Base-by-base conservation (phyloP, 2,888 invertebrate genomes). In the Xestia sexstrigata region DNA sequence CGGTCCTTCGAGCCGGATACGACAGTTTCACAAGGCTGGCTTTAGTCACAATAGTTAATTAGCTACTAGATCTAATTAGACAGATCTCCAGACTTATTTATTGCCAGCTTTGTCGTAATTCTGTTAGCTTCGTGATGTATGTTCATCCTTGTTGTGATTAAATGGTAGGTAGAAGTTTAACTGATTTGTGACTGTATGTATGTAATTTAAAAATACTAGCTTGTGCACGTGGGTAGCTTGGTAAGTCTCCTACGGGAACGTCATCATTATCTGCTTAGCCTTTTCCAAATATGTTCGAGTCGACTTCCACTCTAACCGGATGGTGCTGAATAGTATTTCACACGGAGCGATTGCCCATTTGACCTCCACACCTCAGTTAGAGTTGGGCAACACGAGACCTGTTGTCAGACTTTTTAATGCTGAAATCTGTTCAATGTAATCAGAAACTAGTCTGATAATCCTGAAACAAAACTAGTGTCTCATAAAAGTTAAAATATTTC, bases 71-170 rank as follows among this genome's bases (percentile, higher is more conserved):
- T 74, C 58, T 83, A 86, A 86, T 83, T 78, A 86, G 49, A 72
- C 63, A 78, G 74, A 78, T 83, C 79, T 83, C 69, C 5, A 58
- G 79, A 70, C 66, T 74, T 78, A 86, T 83, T 83, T 83, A 86
- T 86, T 70, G 26, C 72, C 6, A 20, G 86, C 74, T 83, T 83
- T 74, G 63, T 72, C 70, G 63, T 47, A n/a, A 75, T 58, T 62
- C 82, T 81, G 45, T 63, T 73, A 49, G 78, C 70, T 63, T 42
- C 58, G 60, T 76, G 69, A 65, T 68, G 13, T 60, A 81, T 35
- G 67, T 69, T 71, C 70, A 75, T 81, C 63, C 85, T 26, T n/a
- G 26, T 55, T 68, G 35, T 63, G n/a, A 84, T 81, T 81, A 60
- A 69, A 58, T 47, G 52, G 63, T 17, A 20, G 67, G 39, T 8